Evolutionary conservation across 2,888 invertebrate species (phyloP), one percentile per base, ranked within the genome.

Genomic region (Chalcosyrphus nemorum): DNA sequence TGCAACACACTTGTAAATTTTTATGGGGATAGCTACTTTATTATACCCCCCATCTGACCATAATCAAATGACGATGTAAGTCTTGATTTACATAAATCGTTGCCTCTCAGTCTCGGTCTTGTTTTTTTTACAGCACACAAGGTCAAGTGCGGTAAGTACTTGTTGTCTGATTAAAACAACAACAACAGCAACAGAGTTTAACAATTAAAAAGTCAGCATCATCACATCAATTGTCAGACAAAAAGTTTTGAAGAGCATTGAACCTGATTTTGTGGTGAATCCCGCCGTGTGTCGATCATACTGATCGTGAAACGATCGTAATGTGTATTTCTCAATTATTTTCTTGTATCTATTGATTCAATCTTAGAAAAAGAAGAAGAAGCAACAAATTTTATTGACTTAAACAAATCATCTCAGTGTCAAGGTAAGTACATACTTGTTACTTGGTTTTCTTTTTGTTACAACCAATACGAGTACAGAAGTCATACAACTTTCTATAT

Each of bases 401-500:
- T 21, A n/a, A 65, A 50, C 50, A 27, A 54, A 66, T 66, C 27
- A 41, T 54, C 66, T 54, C 66, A 66, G 66, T 52, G 66, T 66
- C 66, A 66, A 66, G 66, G 66, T 52, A 19, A 66, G 21, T 50
- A 15, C 35, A 21, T 24, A 65, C 24, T 47, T 13, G 24, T 54
- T 32, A 41, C 24, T 19, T 13, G 6, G 24, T 50, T n/a, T 47
- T 47, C 11, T 21, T 21, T 47, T 21, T 47, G 19, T 15, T 21
- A 21, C 19, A 21, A 21, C n/a, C 21, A 24, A 43, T 61, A 61
- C 74, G n/a, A n/a, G n/a, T n/a, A n/a, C n/a, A n/a, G n/a, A 45
- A 47, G 74, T 74, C 56, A 19, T 56, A 45, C 65, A 56, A 74
- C 74, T 74, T 74, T 74, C 74, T 65, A 65, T 24, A 21, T 43